Base-by-base conservation (phyloP, 2,888 invertebrate species). In the Amphipoea lucens region DNA sequence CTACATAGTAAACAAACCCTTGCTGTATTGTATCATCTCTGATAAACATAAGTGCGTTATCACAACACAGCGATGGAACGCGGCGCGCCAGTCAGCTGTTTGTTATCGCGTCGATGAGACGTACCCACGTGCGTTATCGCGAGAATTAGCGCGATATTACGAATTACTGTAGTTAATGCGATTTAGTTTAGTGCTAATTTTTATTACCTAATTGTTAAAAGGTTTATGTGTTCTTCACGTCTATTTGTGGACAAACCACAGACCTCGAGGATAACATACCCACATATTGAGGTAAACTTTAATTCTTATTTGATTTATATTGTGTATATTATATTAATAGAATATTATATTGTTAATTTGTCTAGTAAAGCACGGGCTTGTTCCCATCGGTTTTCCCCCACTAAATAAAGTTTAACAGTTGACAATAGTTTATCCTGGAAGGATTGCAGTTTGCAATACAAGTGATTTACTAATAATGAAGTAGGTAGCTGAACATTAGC, bases 61-160 rank as follows among this genome's bases (percentile, higher is more conserved):
- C 66, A 75, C 9, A 74, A 79, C 78, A 70, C 45, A 45, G 48
- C 63, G 78, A 36, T 5, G 57, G 66, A 71, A 23, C 29, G 79
- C 40, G 20, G 51, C 20, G 51, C 54, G 77, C 68, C 84, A 91
- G 88, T 91, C 91, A 91, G 91, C 91, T 89, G 91, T 89, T 87
- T 51, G 88, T 84, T 84, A 90, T 89, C 91, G 79, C 42, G 57
- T 42, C 83, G 78, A 63, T 79, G 48, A 81, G 81, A 85, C 91
- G 90, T 68, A 74, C n/a, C 51, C 29, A 63, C 70, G 65, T 40
- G 65, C 12, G 51, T 67, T 85, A 82, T 82, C 79, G 77, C 66
- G 29, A 9, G 36, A 9, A 17, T 51, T 23, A 42, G 60, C 48
- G 60, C 42, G 78, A 66, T 71, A 63, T 40, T 48, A 76, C 29